Conservation (phyloP, 1,140 invertebrate species). For the Mercenaria mercenaria region DNA sequence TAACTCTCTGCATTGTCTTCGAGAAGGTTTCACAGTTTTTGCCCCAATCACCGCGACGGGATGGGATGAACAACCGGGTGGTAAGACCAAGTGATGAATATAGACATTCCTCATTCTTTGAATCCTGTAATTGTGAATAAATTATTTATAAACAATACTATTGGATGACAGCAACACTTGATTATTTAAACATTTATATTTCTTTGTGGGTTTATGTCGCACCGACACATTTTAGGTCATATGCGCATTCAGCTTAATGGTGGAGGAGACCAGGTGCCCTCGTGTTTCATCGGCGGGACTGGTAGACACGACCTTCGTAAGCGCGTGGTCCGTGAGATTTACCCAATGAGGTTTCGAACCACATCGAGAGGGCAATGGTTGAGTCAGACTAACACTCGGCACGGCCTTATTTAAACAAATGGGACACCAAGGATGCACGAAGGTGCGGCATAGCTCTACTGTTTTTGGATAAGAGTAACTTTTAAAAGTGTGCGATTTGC, state of each 20-base stretch:
- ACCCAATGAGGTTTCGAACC: no score
- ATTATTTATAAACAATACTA: not conserved
- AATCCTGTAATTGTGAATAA: conserved; percentile 60
- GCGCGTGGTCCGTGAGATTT: no score
- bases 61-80: conserved; percentile 65
- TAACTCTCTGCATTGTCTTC: conserved; percentile 71
- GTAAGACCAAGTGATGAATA: conserved; percentile 56
- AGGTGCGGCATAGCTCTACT: no score
- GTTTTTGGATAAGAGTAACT: no score
- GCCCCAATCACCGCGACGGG: conserved; percentile 12
- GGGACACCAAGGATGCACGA: no score
- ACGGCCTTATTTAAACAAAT: no score
- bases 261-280: not conserved
- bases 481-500: no score
- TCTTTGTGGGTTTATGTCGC: not conserved
- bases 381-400: no score
- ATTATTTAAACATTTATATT: not conserved
- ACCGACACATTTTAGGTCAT: no score
- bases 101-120: conserved; percentile 13
- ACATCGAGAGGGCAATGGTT: no score
- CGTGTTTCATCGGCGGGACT: no score
- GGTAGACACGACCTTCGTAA: no score
- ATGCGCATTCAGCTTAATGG: not conserved
- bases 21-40: conserved; percentile 67
- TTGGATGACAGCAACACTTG: not conserved